phyloP scores from a whole-genome alignment of 2,888 invertebrate genomes.

The Eueremaeus valkanovi region DNA sequence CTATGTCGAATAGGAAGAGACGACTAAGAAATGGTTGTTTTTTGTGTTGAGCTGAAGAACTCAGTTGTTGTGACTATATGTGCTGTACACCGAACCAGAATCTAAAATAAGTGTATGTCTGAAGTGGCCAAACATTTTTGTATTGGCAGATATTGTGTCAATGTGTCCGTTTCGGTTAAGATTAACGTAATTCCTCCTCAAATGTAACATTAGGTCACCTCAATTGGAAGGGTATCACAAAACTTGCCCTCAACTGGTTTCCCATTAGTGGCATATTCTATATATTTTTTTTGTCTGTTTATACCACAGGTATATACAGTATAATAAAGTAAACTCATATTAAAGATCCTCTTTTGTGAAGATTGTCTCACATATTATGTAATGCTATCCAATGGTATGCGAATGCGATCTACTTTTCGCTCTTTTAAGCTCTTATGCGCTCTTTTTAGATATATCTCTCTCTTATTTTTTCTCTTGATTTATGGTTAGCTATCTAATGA shows the following conservation, averaged over 20 bases:
- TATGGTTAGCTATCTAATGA: neutral
- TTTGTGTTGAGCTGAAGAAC: neutral
- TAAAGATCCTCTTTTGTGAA: conserved; percentile 32
- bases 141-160: conserved; percentile 34
- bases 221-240: conserved; percentile 25
- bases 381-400: too few species aligned
- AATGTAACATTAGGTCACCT: conserved; percentile 36
- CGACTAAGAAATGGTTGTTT: neutral
- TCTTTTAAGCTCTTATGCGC: too few species aligned
- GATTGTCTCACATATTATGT: too few species aligned
- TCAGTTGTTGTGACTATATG: neutral
- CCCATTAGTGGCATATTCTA: conserved; percentile 20
- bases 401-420: too few species aligned
- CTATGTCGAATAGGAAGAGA: neutral
- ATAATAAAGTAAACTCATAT: too few species aligned
- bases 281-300: neutral
- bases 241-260: conserved; percentile 28
- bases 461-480: too few species aligned
- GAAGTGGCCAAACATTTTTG: conserved; percentile 13
- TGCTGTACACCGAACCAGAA: conserved; percentile 1
- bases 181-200: neutral
- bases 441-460: too few species aligned
- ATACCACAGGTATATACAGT: too few species aligned
- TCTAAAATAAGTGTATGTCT: neutral
- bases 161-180: conserved; percentile 3